A percentile compares a stretch with the other conserved stretches of the same genome.
Evolutionary conservation across 1,140 invertebrate species (phyloP).

Genomic region (Bombus confusus): DNA sequence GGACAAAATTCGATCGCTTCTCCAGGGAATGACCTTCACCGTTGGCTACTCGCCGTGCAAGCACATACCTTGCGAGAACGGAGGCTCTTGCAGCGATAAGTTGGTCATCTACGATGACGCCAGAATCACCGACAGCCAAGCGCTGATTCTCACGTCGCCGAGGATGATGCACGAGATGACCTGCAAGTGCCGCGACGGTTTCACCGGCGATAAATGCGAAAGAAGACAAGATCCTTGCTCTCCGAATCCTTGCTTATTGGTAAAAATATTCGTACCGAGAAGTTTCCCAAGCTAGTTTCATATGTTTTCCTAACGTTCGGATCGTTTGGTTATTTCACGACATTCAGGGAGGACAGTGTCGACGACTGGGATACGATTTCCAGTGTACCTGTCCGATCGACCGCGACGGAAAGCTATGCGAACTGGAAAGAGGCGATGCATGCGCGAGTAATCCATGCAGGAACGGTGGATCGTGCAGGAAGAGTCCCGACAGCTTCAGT

Average conservation of each 20-base stretch:
- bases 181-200: slow-evolving; percentile 91
- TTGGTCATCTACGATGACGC: slow-evolving; percentile 88
- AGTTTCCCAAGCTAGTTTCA: too few relatives aligned
- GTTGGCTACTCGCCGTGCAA: slow-evolving; percentile 90
- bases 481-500: slow-evolving; percentile 91
- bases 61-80: slow-evolving; percentile 88
- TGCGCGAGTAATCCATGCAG: slow-evolving; percentile 93
- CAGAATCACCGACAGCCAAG: slow-evolving; percentile 89
- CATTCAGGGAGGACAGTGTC: slow-evolving; percentile 89
- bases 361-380: slow-evolving; percentile 91
- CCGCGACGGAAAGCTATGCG: slow-evolving; percentile 92
- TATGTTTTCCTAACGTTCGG: too few relatives aligned
- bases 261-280: slow-evolving; percentile 39
- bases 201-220: slow-evolving; percentile 90
- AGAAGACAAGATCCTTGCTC: slow-evolving; percentile 93
- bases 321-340: not conserved
- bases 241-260: slow-evolving; percentile 92
- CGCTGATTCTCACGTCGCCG: slow-evolving; percentile 91
- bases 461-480: slow-evolving; percentile 94
- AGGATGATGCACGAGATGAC: slow-evolving; percentile 89
- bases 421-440: slow-evolving; percentile 90
- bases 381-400: slow-evolving; percentile 90
- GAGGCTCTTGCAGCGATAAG: slow-evolving; percentile 88
- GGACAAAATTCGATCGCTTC: slow-evolving; percentile 84
- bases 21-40: slow-evolving; percentile 84